Conservation (phyloP, 1,140 invertebrate species). For the Apolygus lucorum region DNA sequence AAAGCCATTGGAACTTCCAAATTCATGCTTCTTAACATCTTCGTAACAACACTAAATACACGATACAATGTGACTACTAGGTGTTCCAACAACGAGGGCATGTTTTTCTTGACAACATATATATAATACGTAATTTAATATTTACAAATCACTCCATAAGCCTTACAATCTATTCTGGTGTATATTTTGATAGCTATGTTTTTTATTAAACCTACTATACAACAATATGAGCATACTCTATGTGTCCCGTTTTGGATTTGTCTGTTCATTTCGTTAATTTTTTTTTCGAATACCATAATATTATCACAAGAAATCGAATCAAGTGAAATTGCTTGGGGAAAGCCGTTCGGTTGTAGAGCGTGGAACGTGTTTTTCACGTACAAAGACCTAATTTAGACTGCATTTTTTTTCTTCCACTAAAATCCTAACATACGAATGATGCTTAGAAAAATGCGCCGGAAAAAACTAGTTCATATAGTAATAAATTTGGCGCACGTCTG, state of each 20-base stretch:
- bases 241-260: not conserved
- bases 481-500: no score
- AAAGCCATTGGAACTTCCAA: not conserved
- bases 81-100: slow-evolving; percentile 10
- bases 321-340: no score
- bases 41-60: not conserved
- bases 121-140: not conserved
- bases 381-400: no score
- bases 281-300: not conserved
- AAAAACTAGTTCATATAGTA: no score
- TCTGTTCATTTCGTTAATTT: not conserved
- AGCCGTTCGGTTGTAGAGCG: no score
- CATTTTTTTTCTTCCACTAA: no score
- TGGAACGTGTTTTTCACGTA: no score
- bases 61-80: not conserved
- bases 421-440: no score
- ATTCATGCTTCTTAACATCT: not conserved
- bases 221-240: slow-evolving; percentile 9
- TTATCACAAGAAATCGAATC: not conserved
- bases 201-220: slow-evolving; percentile 7
- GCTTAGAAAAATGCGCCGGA: no score
- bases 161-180: slow-evolving; percentile 8
- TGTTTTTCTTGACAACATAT: slow-evolving; percentile 5
- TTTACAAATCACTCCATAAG: slow-evolving; percentile 15
- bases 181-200: not conserved